phyloP scores from a whole-genome alignment of 2,113 vertebrate species.

The Upupa epops region DNA sequence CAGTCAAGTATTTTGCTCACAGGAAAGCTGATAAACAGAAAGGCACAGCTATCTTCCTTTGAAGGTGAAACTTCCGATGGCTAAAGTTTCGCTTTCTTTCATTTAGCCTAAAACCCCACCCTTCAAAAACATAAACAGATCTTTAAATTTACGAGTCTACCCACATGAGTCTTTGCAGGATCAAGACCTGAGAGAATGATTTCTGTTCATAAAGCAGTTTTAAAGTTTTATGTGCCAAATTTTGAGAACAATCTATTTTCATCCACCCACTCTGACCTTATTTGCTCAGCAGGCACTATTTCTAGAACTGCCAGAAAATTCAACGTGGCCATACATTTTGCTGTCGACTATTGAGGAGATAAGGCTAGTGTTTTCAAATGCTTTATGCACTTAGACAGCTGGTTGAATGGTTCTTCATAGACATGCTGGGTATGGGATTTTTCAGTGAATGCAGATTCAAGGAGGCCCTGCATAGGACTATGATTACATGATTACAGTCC shows the following conservation, averaged over 20 bases:
- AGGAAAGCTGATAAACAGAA: slow-evolving; percentile 35
- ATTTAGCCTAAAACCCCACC: slow-evolving; percentile 31
- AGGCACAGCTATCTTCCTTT: not conserved
- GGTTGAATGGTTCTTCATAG: slow-evolving; percentile 6
- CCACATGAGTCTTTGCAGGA: slow-evolving; percentile 31
- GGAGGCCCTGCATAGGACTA: slow-evolving; percentile 24
- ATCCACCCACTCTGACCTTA: slow-evolving; percentile 57
- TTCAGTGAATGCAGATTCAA: slow-evolving; percentile 49
- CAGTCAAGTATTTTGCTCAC: slow-evolving; percentile 11
- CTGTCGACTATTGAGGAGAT: slow-evolving; percentile 53
- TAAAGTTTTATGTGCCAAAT: slow-evolving; percentile 59
- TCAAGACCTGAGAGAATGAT: slow-evolving; percentile 50
- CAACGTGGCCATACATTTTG: slow-evolving; percentile 44
- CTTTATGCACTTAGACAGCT: slow-evolving; percentile 56
- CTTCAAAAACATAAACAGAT: not conserved
- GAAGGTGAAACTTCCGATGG: slow-evolving; percentile 25
- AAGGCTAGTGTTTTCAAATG: slow-evolving; percentile 47
- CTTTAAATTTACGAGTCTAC: slow-evolving; percentile 30
- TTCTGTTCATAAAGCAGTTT: slow-evolving; percentile 60
- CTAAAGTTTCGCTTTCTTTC: slow-evolving; percentile 33
- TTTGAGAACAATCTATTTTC: slow-evolving; percentile 65
- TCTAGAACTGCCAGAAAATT: slow-evolving; percentile 62
- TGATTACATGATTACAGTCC: slow-evolving; percentile 47
- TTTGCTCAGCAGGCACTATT: slow-evolving; percentile 61
- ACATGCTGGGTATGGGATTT: not conserved